phyloP scores from a whole-genome alignment of 1,140 invertebrate species.

The Drosophila nebulosa region DNA sequence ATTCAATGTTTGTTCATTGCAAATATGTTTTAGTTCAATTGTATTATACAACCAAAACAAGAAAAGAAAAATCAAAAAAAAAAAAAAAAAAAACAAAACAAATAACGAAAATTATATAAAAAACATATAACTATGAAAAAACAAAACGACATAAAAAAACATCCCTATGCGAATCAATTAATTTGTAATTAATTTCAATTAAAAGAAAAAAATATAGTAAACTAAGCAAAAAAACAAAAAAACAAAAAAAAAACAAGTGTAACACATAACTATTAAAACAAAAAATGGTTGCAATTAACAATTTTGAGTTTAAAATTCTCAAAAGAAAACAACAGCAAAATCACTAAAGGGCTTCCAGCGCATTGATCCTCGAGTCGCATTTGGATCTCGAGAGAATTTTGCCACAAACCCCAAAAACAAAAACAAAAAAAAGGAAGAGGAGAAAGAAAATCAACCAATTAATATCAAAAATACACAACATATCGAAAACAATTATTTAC shows the following conservation, averaged over 20 bases:
- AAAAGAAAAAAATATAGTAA: conserved; percentile 28
- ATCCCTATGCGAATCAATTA: conserved; percentile 81
- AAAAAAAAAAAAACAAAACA: conserved; percentile 12
- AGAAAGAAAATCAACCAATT: conserved; percentile 48
- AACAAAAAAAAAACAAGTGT: too few relatives aligned
- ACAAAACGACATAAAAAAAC: conserved; percentile 42
- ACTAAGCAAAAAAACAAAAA: conserved; percentile 41
- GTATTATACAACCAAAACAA: conserved; percentile 49
- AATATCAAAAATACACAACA: conserved; percentile 79
- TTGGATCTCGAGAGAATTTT: not conserved
- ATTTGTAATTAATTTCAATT: conserved; percentile 81
- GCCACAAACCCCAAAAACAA: conserved; percentile 31
- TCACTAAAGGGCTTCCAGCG: conserved; percentile 80
- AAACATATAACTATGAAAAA: conserved; percentile 22
- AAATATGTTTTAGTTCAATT: conserved; percentile 65
- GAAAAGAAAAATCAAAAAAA: conserved; percentile 24
- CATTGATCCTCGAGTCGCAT: not conserved
- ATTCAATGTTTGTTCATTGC: conserved; percentile 45
- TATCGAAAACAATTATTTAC: conserved; percentile 46
- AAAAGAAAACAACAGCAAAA: conserved; percentile 53
- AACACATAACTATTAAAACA: conserved; percentile 33
- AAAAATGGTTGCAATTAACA: conserved; percentile 20
- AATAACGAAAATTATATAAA: conserved; percentile 19
- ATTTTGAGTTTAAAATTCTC: conserved; percentile 10
- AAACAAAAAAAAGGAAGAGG: conserved; percentile 21